Evolutionary conservation across 2,888 invertebrate genomes (phyloP).

Genomic region (Suillia variegata): DNA sequence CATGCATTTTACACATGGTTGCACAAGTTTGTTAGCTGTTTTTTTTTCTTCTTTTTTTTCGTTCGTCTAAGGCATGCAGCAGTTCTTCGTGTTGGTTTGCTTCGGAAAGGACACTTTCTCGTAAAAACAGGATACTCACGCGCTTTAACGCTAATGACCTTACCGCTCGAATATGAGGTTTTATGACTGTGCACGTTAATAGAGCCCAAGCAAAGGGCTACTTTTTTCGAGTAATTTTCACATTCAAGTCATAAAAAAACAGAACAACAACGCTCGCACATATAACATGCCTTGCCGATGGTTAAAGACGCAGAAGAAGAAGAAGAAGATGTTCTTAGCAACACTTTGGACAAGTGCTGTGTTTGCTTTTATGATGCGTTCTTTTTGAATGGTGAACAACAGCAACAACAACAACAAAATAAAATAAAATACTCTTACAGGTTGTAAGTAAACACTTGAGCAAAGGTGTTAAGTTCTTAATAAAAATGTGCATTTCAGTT

Average conservation of each 20-base stretch:
- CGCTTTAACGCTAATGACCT: constrained; percentile 13
- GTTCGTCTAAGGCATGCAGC: no score
- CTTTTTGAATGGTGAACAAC: no score
- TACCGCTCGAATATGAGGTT: no score
- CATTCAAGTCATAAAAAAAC: constrained; percentile 43
- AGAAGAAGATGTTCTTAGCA: no score
- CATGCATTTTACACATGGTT: constrained; percentile 42
- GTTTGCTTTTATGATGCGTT: constrained; percentile 22
- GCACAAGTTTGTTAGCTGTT: constrained; percentile 21
- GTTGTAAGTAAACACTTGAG: constrained; percentile 8
- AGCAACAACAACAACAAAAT: no score
- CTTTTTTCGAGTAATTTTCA: constrained; percentile 30
- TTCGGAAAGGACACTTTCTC: neutral
- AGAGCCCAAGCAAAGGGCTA: constrained; percentile 37
- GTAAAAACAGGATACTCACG: constrained; percentile 8
- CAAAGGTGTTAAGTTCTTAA: constrained; percentile 40
- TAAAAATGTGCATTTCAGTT: constrained; percentile 18
- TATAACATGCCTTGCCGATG: no score
- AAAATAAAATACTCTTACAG: neutral
- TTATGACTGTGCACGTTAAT: neutral
- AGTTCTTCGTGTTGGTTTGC: no score
- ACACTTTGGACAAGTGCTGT: neutral
- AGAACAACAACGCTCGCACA: no score
- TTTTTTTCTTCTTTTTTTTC: neutral
- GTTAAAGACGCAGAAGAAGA: no score